Conservation (phyloP, 2,888 invertebrate genomes). For the Chirona hameri region DNA sequence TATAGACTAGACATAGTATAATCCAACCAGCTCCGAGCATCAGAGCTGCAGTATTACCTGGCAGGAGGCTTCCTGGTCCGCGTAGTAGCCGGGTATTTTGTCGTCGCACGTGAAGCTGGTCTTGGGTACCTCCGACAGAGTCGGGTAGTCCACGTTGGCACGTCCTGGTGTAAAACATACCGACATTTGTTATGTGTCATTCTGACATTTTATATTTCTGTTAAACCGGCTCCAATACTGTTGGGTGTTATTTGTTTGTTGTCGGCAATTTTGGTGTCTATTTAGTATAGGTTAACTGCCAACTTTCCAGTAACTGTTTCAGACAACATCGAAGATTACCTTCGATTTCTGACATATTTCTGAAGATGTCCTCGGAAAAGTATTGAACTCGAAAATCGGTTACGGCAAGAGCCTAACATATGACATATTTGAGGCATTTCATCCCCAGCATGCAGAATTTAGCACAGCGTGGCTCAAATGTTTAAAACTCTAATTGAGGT, state of each 20-base stretch:
- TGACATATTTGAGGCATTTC: too few relatives aligned
- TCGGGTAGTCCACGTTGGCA: not conserved
- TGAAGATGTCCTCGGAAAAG: too few relatives aligned
- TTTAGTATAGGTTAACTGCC: not conserved
- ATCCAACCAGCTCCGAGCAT: too few relatives aligned
- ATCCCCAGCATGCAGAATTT: too few relatives aligned
- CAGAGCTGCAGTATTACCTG: not conserved
- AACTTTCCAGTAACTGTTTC: not conserved
- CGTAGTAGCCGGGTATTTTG: conserved; percentile 5
- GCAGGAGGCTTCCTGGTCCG: not conserved
- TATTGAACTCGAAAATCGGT: too few relatives aligned
- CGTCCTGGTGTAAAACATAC: not conserved
- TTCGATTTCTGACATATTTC: not conserved
- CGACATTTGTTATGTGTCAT: too few relatives aligned
- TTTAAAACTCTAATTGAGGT: too few relatives aligned
- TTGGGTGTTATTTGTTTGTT: not conserved
- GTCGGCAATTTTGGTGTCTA: not conserved
- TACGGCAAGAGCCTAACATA: too few relatives aligned
- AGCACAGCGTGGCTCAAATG: too few relatives aligned
- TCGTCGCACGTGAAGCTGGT: conserved; percentile 1
- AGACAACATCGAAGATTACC: not conserved
- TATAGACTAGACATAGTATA: too few relatives aligned
- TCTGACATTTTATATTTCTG: too few relatives aligned
- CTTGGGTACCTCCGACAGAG: not conserved
- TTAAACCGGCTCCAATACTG: too few relatives aligned